phyloP scores from a whole-genome alignment of 2,888 invertebrate genomes.

The Drosophila colorata region DNA sequence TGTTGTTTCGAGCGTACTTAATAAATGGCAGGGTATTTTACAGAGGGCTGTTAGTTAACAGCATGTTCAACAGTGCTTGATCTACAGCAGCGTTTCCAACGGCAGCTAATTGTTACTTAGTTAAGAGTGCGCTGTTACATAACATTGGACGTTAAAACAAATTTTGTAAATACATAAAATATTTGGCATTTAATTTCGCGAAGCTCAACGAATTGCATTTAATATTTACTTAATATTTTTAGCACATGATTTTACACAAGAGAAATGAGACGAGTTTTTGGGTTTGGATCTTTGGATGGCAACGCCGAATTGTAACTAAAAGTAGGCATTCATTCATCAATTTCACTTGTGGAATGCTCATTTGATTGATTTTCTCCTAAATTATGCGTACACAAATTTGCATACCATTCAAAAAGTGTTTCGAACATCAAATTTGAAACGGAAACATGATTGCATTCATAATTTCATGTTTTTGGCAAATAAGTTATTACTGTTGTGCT shows the following conservation, averaged over 20 bases:
- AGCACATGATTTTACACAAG: conserved; percentile 65
- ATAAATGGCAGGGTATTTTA: conserved; percentile 55
- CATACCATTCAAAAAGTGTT: conserved; percentile 16
- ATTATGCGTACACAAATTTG: conserved; percentile 19
- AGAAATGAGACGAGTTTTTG: conserved; percentile 49
- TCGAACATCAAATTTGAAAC: conserved; percentile 33
- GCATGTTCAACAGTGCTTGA: conserved; percentile 22
- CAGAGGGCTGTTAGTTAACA: conserved; percentile 38
- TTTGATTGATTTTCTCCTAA: conserved; percentile 26
- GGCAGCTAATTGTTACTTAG: conserved; percentile 14
- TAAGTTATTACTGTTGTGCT: conserved; percentile 54
- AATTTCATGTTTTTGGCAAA: conserved; percentile 59
- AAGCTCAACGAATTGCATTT: conserved; percentile 68
- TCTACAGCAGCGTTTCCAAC: conserved; percentile 14
- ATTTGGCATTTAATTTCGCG: conserved; percentile 77
- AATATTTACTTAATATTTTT: conserved; percentile 30
- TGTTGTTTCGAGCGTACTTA: conserved; percentile 18
- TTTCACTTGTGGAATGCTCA: conserved; percentile 67
- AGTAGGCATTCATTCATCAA: conserved; percentile 36
- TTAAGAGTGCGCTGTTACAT: conserved; percentile 35
- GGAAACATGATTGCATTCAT: conserved; percentile 43
- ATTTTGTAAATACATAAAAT: conserved; percentile 71
- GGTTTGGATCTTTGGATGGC: conserved; percentile 71
- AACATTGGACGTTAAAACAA: conserved; percentile 46
- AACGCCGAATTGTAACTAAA: conserved; percentile 46